phyloP scores from a whole-genome alignment of 2,797 vertebrate species.

The Acrossocheilus wenchowensis region DNA sequence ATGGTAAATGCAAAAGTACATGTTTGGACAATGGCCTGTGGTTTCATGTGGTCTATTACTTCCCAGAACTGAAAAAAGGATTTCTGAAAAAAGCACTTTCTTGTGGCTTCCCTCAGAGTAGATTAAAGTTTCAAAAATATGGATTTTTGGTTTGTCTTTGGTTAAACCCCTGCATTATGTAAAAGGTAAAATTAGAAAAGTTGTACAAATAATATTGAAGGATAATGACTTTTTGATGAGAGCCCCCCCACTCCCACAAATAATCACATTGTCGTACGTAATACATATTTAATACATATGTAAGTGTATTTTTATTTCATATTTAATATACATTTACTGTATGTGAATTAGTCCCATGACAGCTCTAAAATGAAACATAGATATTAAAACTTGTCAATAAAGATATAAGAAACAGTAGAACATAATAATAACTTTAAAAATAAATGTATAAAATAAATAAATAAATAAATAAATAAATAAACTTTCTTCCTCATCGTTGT shows the following conservation, averaged over 20 bases:
- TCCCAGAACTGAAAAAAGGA: not conserved
- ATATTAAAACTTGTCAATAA: not conserved
- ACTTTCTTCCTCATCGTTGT: not conserved
- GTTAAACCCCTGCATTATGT: not conserved
- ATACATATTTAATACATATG: not conserved
- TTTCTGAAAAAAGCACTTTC: not conserved
- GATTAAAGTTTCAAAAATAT: not conserved
- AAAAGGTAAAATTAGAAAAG: not conserved
- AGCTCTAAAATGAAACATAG: not conserved
- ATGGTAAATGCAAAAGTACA: conserved; percentile 31
- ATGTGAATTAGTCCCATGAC: not conserved
- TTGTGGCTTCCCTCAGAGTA: not conserved
- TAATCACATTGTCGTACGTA: not conserved
- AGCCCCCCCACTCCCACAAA: not conserved
- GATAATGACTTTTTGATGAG: not conserved
- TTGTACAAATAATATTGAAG: not conserved
- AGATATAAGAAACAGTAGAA: not conserved
- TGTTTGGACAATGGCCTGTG: conserved; percentile 27
- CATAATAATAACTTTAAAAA: not conserved
- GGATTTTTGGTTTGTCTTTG: not conserved
- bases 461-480: too few relatives aligned
- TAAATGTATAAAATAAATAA: too few relatives aligned
- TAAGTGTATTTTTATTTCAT: not conserved
- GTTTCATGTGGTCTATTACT: not conserved
- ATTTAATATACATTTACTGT: not conserved